Base-by-base conservation (phyloP, 64 coral and sea anemone genomes). In the Dendronephthya gigantea region DNA sequence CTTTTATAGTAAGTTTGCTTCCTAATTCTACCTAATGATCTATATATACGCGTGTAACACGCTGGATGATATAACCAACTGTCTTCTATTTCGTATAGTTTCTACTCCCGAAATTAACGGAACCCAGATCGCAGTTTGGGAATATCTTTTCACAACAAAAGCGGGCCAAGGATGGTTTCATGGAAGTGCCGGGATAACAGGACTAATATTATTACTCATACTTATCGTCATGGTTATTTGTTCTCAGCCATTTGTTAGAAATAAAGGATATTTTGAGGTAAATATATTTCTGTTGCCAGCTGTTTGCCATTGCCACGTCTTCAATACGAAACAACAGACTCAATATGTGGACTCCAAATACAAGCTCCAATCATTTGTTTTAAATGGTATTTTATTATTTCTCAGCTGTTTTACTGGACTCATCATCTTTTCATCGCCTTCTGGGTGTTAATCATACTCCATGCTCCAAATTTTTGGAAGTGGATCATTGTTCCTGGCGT, bases 381-480 rank as follows among this genome's bases (percentile, higher is more conserved):
- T 45, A 45, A 4, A 45, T 45, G 11, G 11, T 45, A 45, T 45
- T 11, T 45, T 45, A 45, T 62, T 22, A 23, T 0, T 22, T 4
- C 25, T 62, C 25, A 62, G 55, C 55, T 62, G 7, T 62, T 62
- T 62, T 62, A 62, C 25, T 62, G 55, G 55, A 62, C 55, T 3
- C 55, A 62, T 62, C 55, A 62, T n/a, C 16, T 62, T 19, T 62
- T n/a, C 17, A 62, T 62, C 55, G 55, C 16, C 55, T 62, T 62
- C 17, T 62, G 55, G 55, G 19, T 62, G 19, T 62, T 62, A 62
- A 19, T 62, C 25, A 62, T 62, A 23, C 3, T 62, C 7, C 55
- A 62, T 62, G 55, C 55, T 62, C 55, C 55, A 62, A 62, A 62
- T 27, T 62, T 62, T n/a, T 62, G 55, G 55, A 62, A 62, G 55